These are phyloP conservation scores for Oreochromis aureus DNA, from an alignment of 2,113 vertebrate species.

Conservation along the genomic window DNA sequence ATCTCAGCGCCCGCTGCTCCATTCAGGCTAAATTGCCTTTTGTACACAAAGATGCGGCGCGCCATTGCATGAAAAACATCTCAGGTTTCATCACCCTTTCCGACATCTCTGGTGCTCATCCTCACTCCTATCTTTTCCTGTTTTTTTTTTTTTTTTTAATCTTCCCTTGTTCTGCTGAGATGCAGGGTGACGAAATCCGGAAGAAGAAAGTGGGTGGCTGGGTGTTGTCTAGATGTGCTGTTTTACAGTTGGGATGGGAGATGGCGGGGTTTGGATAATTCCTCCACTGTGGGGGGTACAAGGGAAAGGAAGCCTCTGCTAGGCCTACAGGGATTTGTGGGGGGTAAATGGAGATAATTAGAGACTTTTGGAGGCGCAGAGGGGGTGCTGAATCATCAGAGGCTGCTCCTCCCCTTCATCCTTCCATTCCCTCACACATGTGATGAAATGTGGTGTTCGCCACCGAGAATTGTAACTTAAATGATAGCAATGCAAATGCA, in stretches of 20 bases:
- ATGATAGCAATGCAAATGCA: slow-evolving; percentile 15
- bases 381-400: slow-evolving; percentile 6
- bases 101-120: neutral
- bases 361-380: slow-evolving; percentile 1
- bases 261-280: slow-evolving; percentile 1
- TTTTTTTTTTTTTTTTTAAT: neutral
- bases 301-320: neutral
- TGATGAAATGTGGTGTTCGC: neutral
- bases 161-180: slow-evolving; percentile 27
- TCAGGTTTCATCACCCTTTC: slow-evolving; percentile 55
- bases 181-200: slow-evolving; percentile 9
- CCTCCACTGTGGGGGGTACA: neutral
- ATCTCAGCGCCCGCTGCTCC: slow-evolving; percentile 20
- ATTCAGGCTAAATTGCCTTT: slow-evolving; percentile 48
- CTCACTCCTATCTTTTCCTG: neutral
- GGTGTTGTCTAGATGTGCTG: slow-evolving; percentile 8
- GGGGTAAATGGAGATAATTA: slow-evolving; percentile 53
- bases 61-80: slow-evolving; percentile 47
- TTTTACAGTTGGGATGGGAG: neutral
- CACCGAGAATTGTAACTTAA: neutral
- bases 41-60: slow-evolving; percentile 40
- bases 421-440: neutral
- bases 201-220: neutral
- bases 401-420: neutral
- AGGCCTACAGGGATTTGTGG: neutral